These are phyloP conservation scores for Corythornis cristatus DNA, from an alignment of 2,113 vertebrate genomes.

Conservation along the genomic window DNA sequence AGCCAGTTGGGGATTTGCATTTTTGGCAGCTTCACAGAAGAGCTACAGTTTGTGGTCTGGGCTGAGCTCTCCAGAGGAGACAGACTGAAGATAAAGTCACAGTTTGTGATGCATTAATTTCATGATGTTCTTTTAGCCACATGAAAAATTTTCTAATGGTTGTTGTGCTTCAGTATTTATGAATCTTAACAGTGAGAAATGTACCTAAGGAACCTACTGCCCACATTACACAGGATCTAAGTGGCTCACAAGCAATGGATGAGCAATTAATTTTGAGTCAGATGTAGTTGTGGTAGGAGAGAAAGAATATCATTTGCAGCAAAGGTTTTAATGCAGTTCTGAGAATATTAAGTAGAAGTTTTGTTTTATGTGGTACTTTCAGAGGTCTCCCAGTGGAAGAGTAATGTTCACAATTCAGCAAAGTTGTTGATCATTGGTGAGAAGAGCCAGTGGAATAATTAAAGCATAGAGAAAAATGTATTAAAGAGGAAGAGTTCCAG, in stretches of 20 bases:
- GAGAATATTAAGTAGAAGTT: slow-evolving; percentile 8
- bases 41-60: not conserved
- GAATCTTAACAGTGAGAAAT: not conserved
- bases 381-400: not conserved
- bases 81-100: not conserved
- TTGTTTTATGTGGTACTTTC: slow-evolving; percentile 21
- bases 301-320: not conserved
- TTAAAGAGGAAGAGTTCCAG: not conserved
- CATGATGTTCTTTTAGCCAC: not conserved
- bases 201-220: not conserved
- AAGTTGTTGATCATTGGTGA: not conserved
- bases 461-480: slow-evolving; percentile 5
- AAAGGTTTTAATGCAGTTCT: not conserved
- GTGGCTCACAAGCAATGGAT: not conserved
- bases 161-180: not conserved
- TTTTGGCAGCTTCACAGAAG: not conserved
- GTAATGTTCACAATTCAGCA: not conserved
- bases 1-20: not conserved
- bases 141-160: not conserved
- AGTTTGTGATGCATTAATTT: not conserved
- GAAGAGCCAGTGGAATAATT: slow-evolving; percentile 32
- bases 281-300: not conserved
- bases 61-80: not conserved
- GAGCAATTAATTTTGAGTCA: not conserved
- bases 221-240: not conserved